These are phyloP conservation scores for Scartelaos histophorus DNA, from an alignment of 2,113 vertebrate species.

Conservation along the genomic window DNA sequence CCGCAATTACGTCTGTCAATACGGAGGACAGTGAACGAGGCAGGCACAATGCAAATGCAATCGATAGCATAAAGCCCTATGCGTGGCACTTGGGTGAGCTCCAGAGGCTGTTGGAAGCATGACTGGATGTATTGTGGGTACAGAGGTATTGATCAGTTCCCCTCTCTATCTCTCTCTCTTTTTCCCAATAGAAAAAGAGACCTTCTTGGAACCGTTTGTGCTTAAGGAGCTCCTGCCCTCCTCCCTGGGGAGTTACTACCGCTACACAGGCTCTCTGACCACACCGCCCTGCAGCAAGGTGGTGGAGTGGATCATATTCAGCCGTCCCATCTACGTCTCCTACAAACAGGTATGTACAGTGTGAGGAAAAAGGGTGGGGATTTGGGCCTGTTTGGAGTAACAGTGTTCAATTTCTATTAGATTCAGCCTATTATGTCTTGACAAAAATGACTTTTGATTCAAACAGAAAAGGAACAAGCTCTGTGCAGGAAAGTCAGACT, in stretches of 20 bases:
- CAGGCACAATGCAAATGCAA: constrained; percentile 41
- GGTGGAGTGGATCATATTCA: constrained; percentile 96
- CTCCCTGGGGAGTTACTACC: constrained; percentile 89
- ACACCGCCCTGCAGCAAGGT: constrained; percentile 95
- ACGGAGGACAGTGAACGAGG: constrained; percentile 5
- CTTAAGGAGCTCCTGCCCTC: constrained; percentile 89
- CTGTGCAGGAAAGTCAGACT: no score
- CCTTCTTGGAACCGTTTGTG: constrained; percentile 94
- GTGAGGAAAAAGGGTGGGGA: neutral
- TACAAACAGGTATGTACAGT: constrained; percentile 86
- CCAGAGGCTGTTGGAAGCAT: neutral
- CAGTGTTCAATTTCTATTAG: neutral
- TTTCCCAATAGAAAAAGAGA: constrained; percentile 88
- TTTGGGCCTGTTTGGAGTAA: neutral
- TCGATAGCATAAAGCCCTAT: constrained; percentile 28
- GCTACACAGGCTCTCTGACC: constrained; percentile 92
- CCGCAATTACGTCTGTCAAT: constrained; percentile 33
- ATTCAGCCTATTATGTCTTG: no score
- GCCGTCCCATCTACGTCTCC: constrained; percentile 88
- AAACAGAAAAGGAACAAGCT: no score
- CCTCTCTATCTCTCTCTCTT: constrained; percentile 11
- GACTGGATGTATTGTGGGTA: constrained; percentile 14
- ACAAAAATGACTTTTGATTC: no score
- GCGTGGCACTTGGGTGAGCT: constrained; percentile 5
- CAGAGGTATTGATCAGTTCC: constrained; percentile 27